Evolutionary conservation across 2,113 vertebrate genomes (phyloP).

Genomic region (Bos javanicus): DNA sequence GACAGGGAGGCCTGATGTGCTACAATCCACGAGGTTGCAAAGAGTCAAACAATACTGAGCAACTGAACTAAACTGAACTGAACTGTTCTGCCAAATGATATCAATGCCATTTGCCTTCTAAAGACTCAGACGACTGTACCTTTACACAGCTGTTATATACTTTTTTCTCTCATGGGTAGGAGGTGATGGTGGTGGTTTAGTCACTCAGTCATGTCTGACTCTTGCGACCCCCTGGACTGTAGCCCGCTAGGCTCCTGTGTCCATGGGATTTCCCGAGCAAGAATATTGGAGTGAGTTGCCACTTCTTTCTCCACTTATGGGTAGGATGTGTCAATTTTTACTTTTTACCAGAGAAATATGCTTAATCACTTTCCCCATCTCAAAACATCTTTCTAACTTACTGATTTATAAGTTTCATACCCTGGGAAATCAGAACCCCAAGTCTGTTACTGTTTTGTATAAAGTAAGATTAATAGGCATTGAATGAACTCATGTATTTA

Average conservation of each 20-base stretch:
- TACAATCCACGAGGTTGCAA: not conserved
- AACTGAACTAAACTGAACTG: not conserved
- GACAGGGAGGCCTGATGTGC: not conserved
- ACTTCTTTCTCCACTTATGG: not conserved
- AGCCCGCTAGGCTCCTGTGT: not conserved
- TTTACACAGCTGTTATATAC: not conserved
- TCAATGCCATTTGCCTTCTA: not conserved
- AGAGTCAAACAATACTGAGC: not conserved
- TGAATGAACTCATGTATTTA: conserved; percentile 22
- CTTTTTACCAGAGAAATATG: conserved; percentile 20
- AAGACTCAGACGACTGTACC: not conserved
- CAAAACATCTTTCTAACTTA: conserved; percentile 14
- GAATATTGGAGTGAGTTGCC: not conserved
- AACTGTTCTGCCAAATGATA: not conserved
- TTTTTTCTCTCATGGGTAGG: not conserved
- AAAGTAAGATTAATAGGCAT: conserved; percentile 24
- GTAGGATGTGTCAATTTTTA: not conserved
- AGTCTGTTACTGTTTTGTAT: conserved; percentile 39
- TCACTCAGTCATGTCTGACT: not conserved
- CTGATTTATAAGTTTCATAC: not conserved
- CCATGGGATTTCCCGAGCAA: not conserved
- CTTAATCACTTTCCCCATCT: not conserved
- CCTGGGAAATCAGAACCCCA: not conserved
- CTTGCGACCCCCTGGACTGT: not conserved
- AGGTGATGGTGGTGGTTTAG: not conserved